These are phyloP conservation scores for Glaucopsyche alexis DNA, from an alignment of 2,888 invertebrate species.

Conservation along the genomic window DNA sequence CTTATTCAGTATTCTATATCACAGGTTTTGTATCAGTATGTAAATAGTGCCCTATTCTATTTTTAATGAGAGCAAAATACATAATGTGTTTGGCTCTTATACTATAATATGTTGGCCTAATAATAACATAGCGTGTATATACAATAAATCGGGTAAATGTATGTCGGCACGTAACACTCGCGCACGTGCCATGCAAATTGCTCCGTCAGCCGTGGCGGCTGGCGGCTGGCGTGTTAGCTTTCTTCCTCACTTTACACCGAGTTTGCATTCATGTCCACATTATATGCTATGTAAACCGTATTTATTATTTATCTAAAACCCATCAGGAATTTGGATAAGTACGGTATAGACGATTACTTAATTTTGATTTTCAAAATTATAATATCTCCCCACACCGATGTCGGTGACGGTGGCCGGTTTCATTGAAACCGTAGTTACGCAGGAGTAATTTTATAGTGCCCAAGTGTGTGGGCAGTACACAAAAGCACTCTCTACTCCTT, in stretches of 20 bases:
- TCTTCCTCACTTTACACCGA: constrained; percentile 2
- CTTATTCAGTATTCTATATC: too few species aligned
- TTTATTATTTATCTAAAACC: not conserved
- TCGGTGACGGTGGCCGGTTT: too few species aligned
- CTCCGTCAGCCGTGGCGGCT: constrained; percentile 11
- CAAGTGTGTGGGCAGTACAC: too few species aligned
- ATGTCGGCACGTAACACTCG: constrained; percentile 1
- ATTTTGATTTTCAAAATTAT: constrained; percentile 1
- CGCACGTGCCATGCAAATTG: constrained; percentile 15
- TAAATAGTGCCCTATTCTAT: too few species aligned
- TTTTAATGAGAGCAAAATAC: not conserved
- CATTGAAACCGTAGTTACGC: too few species aligned
- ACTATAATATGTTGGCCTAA: not conserved
- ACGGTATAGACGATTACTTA: not conserved
- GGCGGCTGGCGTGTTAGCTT: constrained; percentile 1
- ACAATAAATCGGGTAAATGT: not conserved
- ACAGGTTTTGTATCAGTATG: too few species aligned
- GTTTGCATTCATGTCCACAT: not conserved
- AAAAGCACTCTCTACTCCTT: too few species aligned
- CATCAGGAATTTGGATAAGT: not conserved
- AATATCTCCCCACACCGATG: too few species aligned
- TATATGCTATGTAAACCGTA: not conserved
- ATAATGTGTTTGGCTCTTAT: not conserved
- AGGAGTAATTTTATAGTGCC: too few species aligned
- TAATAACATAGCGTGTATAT: constrained; percentile 15